These are phyloP conservation scores for Venturia canescens DNA, from an alignment of 1,140 invertebrate genomes.

Conservation along the genomic window DNA sequence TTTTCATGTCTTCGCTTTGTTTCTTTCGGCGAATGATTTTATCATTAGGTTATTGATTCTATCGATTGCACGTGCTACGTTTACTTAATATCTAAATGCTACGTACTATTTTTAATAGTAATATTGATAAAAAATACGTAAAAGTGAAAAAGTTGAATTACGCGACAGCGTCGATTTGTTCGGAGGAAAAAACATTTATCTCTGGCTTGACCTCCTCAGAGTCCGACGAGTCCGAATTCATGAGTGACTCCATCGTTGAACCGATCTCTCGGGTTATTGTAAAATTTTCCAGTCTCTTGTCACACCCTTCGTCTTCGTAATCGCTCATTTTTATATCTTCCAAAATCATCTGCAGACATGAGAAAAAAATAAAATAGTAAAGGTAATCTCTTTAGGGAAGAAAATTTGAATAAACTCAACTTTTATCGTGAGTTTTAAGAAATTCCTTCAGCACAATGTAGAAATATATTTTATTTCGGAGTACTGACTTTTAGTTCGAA, in stretches of 20 bases:
- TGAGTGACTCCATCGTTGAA: conserved; percentile 54
- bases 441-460: too few species aligned
- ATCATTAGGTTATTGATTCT: neutral
- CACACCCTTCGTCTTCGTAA: conserved; percentile 51
- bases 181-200: conserved; percentile 30
- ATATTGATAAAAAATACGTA: conserved; percentile 28
- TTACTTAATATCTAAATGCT: conserved; percentile 54
- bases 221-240: conserved; percentile 54
- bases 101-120: conserved; percentile 49
- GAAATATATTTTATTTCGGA: too few species aligned
- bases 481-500: too few species aligned
- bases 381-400: neutral
- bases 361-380: conserved; percentile 27
- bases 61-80: conserved; percentile 65
- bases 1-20: conserved; percentile 36
- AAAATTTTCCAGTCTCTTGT: conserved; percentile 54
- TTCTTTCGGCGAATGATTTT: conserved; percentile 30
- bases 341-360: conserved; percentile 50
- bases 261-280: conserved; percentile 53
- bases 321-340: conserved; percentile 56
- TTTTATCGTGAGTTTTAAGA: too few species aligned
- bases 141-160: conserved; percentile 55
- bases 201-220: conserved; percentile 34
- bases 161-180: conserved; percentile 33
- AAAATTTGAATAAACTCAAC: too few species aligned